A percentile compares a stretch with the other conserved stretches of the same genome.
phyloP scores from a whole-genome alignment of 2,797 vertebrate genomes.

The Poecilia gillii region DNA sequence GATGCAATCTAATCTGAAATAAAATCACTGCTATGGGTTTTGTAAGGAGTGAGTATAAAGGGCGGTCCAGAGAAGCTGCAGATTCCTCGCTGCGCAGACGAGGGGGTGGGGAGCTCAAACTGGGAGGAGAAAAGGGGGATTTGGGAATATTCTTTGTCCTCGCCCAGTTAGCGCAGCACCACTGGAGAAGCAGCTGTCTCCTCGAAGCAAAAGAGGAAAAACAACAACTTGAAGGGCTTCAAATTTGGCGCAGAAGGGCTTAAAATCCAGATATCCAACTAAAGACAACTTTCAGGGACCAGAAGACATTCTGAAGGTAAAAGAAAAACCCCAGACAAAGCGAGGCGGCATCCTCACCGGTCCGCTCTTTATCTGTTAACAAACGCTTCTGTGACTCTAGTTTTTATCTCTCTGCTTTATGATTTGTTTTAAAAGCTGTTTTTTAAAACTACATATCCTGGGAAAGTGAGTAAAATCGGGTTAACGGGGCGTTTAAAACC shows the following conservation, averaged over 20 bases:
- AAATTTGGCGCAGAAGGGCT: constrained; percentile 27
- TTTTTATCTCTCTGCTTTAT: accelerated
- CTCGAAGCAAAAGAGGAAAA: neutral
- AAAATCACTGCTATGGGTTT: neutral
- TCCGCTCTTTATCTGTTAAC: constrained; percentile 3
- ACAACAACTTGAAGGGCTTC: constrained; percentile 53
- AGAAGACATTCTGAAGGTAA: constrained; percentile 56
- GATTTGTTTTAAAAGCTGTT: too few relatives aligned
- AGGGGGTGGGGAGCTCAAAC: constrained; percentile 60
- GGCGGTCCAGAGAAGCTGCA: constrained; percentile 24
- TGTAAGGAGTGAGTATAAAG: constrained; percentile 15
- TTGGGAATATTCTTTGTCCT: constrained; percentile 81
- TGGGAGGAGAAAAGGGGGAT: constrained; percentile 69
- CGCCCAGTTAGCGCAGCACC: constrained; percentile 54
- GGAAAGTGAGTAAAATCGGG: neutral
- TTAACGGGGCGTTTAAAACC: neutral
- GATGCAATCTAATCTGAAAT: neutral
- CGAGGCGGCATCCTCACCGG: constrained; percentile 17
- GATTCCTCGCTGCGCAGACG: constrained; percentile 44
- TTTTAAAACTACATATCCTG: too few relatives aligned
- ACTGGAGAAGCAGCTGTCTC: constrained; percentile 46
- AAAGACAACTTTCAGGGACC: constrained; percentile 10
- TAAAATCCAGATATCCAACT: constrained; percentile 18
- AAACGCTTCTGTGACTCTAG: constrained; percentile 1
- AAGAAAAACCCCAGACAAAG: constrained; percentile 7